phyloP scores from a whole-genome alignment of 1,140 invertebrate genomes.

The Helicoverpa zea region DNA sequence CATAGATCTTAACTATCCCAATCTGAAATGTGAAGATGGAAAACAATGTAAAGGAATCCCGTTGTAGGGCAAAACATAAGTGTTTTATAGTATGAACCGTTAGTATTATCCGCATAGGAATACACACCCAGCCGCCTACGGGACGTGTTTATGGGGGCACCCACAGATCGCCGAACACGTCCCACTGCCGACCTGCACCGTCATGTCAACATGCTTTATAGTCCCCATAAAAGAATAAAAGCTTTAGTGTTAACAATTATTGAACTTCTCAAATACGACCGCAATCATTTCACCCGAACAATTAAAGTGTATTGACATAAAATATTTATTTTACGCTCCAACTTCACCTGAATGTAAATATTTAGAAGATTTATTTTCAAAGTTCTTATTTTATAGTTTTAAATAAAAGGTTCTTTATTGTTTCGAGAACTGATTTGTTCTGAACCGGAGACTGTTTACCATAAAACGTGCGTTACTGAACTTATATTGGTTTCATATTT shows the following conservation, averaged over 20 bases:
- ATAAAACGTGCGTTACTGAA: slow-evolving; percentile 32
- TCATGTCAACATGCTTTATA: slow-evolving; percentile 54
- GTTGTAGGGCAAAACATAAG: slow-evolving; percentile 15
- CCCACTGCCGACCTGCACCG: slow-evolving; percentile 51
- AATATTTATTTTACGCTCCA: slow-evolving; percentile 45
- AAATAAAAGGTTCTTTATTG: slow-evolving; percentile 39
- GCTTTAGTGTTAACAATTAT: slow-evolving; percentile 56
- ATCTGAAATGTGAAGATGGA: not conserved
- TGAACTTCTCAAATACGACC: slow-evolving; percentile 47
- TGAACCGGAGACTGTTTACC: slow-evolving; percentile 10
- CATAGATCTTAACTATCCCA: not conserved
- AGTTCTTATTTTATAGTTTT: slow-evolving; percentile 33
- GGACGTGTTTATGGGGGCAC: slow-evolving; percentile 63
- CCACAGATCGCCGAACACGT: slow-evolving; percentile 61
- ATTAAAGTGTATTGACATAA: slow-evolving; percentile 37
- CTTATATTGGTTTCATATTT: slow-evolving; percentile 13
- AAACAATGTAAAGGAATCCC: not conserved
- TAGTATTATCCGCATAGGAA: slow-evolving; percentile 45
- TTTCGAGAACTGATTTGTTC: slow-evolving; percentile 40
- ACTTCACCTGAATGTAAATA: slow-evolving; percentile 42
- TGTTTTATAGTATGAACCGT: slow-evolving; percentile 59
- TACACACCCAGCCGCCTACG: slow-evolving; percentile 59
- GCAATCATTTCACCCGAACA: slow-evolving; percentile 23
- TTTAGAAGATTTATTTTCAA: slow-evolving; percentile 34
- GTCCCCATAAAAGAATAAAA: slow-evolving; percentile 55